Evolutionary conservation across 2,797 vertebrate species (phyloP).

Genomic region (Malurus leucopterus): DNA sequence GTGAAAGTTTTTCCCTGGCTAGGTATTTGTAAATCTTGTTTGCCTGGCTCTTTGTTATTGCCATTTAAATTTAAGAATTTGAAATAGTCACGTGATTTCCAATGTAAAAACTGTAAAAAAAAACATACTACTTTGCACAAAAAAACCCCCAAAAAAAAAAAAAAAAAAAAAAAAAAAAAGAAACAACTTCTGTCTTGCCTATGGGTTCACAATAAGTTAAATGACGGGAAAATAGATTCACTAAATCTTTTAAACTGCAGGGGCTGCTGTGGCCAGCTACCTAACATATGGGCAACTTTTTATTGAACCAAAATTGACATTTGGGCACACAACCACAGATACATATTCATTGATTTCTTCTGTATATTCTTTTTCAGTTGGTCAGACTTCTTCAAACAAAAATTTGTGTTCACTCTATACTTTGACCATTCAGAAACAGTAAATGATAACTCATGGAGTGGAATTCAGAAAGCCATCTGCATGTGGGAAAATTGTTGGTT

Average conservation of each 20-base stretch:
- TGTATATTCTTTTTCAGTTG: background rate
- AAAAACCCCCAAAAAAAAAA: rapidly evolving
- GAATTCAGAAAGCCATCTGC: background rate
- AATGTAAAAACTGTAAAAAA: background rate
- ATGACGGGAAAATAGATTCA: background rate
- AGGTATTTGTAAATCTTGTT: background rate
- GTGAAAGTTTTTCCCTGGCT: background rate
- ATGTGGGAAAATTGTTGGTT: background rate
- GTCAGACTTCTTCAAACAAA: background rate
- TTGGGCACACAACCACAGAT: background rate
- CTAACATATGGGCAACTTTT: rapidly evolving
- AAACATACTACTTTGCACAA: background rate
- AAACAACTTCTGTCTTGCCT: background rate
- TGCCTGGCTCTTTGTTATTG: background rate
- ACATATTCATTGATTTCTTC: background rate
- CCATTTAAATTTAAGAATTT: background rate
- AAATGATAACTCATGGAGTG: background rate
- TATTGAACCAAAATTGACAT: background rate
- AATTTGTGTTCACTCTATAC: background rate
- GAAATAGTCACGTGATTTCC: background rate
- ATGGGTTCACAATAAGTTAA: background rate
- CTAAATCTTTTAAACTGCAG: background rate
- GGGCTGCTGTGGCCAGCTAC: background rate
- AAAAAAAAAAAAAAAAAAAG: background rate
- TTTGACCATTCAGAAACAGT: background rate